Percentiles rank a stretch among this genome's conserved stretches.
These are phyloP conservation scores for Alviniconcha strummeri DNA, from an alignment of 2,888 invertebrate genomes.

Conservation along the genomic window DNA sequence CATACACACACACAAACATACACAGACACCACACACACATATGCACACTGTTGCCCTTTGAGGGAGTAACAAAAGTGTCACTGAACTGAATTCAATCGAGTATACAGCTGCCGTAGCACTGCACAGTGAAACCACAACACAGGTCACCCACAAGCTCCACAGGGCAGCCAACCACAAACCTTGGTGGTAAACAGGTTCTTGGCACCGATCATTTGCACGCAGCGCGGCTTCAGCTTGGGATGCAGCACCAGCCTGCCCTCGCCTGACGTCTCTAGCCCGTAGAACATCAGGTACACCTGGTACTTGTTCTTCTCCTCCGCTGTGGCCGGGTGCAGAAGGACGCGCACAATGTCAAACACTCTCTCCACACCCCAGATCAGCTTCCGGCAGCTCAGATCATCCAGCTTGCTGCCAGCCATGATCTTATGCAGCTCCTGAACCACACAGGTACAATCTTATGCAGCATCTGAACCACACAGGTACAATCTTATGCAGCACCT, in stretches of 20 bases:
- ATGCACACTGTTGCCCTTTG: too few relatives aligned
- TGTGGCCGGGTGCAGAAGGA: conserved; percentile 35
- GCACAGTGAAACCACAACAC: too few relatives aligned
- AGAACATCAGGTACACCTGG: conserved; percentile 46
- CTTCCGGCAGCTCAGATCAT: neutral
- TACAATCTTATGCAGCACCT: too few relatives aligned
- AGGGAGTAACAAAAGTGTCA: too few relatives aligned
- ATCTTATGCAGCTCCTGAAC: conserved; percentile 15
- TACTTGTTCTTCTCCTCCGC: conserved; percentile 39
- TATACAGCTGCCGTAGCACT: too few relatives aligned
- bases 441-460: too few relatives aligned
- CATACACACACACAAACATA: neutral
- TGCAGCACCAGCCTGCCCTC: conserved; percentile 37
- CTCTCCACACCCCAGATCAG: conserved; percentile 46
- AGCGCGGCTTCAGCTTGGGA: conserved; percentile 49
- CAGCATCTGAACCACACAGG: too few relatives aligned
- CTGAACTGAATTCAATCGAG: too few relatives aligned
- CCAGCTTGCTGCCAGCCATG: neutral
- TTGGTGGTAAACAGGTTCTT: conserved; percentile 28
- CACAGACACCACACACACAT: too few relatives aligned
- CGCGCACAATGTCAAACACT: conserved; percentile 43
- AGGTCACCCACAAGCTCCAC: too few relatives aligned
- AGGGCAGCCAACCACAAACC: neutral
- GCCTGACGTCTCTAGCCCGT: conserved; percentile 47
- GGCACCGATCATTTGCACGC: conserved; percentile 40